A percentile compares a stretch with the other conserved stretches of the same genome.
Evolutionary conservation across 1,140 invertebrate genomes (phyloP).

Genomic region (Eurosta solidaginis): DNA sequence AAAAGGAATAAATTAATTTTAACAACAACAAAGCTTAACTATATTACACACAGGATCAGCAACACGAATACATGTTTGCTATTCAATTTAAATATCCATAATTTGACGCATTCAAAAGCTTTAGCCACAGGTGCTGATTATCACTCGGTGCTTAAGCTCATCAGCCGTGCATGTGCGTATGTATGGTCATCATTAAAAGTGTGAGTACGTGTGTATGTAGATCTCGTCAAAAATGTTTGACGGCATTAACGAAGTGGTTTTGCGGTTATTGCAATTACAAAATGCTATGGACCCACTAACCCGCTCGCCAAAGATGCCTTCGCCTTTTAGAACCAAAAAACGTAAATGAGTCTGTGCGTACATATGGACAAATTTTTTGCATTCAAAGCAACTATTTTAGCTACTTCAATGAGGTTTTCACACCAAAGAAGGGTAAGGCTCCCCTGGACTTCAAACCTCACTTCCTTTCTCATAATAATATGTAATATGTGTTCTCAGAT

Average conservation of each 20-base stretch:
- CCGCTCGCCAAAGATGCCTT: neutral
- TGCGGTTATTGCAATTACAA: conserved; percentile 23
- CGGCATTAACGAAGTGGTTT: conserved; percentile 25
- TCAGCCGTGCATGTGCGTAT: neutral
- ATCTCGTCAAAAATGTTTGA: neutral
- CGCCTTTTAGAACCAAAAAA: neutral
- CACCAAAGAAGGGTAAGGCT: no score
- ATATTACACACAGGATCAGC: no score
- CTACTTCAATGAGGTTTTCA: no score
- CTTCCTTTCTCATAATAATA: no score
- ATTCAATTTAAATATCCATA: neutral
- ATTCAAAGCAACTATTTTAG: no score
- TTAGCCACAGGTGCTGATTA: neutral
- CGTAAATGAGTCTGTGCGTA: no score
- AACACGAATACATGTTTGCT: neutral
- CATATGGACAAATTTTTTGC: no score
- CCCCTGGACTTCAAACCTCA: no score
- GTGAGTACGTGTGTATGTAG: neutral
- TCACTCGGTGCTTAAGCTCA: neutral
- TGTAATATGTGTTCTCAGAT: no score
- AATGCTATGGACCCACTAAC: conserved; percentile 5
- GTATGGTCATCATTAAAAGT: no score
- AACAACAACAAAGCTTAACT: no score
- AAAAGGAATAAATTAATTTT: no score
- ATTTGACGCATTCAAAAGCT: neutral